Evolutionary conservation across 1,140 invertebrate genomes (phyloP).

Genomic region (Drosophila ananassae): DNA sequence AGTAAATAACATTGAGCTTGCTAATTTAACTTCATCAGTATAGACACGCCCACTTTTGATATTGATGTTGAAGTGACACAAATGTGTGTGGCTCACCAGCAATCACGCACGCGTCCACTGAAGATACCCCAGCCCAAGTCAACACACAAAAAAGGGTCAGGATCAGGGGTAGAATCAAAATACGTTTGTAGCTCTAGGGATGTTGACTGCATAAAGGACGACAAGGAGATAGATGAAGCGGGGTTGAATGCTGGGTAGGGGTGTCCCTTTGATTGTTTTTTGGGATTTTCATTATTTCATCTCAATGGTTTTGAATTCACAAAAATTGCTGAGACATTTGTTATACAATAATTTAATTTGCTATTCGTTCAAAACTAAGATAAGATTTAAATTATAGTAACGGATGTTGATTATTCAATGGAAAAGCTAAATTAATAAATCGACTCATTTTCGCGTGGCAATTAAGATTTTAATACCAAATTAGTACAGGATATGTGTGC

Average conservation of each 20-base stretch:
- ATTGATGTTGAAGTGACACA: conserved; percentile 53
- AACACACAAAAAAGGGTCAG: conserved; percentile 35
- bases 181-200: conserved; percentile 26
- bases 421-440: background rate
- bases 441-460: too few species aligned
- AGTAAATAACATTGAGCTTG: conserved; percentile 13
- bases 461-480: too few species aligned
- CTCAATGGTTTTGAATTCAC: conserved; percentile 80
- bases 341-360: conserved; percentile 80
- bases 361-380: conserved; percentile 18
- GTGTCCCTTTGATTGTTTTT: conserved; percentile 81
- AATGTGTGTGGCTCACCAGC: conserved; percentile 70
- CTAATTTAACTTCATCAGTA: conserved; percentile 70
- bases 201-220: conserved; percentile 37
- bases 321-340: conserved; percentile 77
- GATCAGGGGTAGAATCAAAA: conserved; percentile 25
- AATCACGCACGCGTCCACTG: conserved; percentile 67
- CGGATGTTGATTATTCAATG: conserved; percentile 7
- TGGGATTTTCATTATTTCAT: conserved; percentile 82
- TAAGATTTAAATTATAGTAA: conserved; percentile 42
- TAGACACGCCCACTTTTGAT: conserved; percentile 62
- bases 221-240: conserved; percentile 10
- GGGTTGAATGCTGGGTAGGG: conserved; percentile 40
- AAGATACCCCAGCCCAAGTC: conserved; percentile 47
- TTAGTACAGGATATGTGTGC: too few species aligned